phyloP scores from a whole-genome alignment of 2,888 invertebrate species.

The Drosophila tanythrix region DNA sequence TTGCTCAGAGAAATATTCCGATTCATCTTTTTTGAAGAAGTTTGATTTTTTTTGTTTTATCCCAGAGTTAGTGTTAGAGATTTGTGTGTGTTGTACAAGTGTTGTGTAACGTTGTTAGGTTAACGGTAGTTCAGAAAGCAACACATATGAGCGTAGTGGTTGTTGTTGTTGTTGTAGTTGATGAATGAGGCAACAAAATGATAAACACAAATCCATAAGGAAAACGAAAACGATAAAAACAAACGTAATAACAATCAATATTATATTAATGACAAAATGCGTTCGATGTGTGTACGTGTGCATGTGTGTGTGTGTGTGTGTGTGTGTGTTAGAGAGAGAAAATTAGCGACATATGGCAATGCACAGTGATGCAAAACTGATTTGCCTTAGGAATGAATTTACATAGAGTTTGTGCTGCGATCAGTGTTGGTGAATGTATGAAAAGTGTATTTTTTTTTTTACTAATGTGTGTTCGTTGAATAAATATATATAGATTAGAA shows the following conservation, averaged over 20 bases:
- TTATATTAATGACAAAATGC: constrained; percentile 61
- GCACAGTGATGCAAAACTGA: constrained; percentile 43
- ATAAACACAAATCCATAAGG: constrained; percentile 45
- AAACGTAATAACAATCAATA: constrained; percentile 58
- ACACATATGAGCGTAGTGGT: constrained; percentile 53
- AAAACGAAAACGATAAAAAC: constrained; percentile 46
- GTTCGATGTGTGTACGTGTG: constrained; percentile 14
- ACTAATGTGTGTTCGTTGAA: neutral
- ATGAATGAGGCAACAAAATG: constrained; percentile 62
- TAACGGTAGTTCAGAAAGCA: constrained; percentile 76
- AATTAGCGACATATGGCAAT: constrained; percentile 4
- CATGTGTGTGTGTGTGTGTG: constrained; percentile 6
- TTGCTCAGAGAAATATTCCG: constrained; percentile 85
- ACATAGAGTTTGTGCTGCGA: neutral
- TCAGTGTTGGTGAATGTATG: constrained; percentile 11
- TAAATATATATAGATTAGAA: neutral
- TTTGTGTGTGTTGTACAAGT: constrained; percentile 39
- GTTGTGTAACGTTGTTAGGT: constrained; percentile 65
- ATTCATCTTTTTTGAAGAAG: constrained; percentile 78
- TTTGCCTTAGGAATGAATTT: constrained; percentile 14
- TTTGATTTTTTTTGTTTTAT: constrained; percentile 25
- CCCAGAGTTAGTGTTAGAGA: constrained; percentile 46
- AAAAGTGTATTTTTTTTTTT: neutral
- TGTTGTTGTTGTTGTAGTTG: constrained; percentile 47
- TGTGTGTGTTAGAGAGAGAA: neutral